Evolutionary conservation across 1,140 invertebrate genomes (phyloP), one percentile per base, ranked within the genome.

Genomic region (Microplitis mediator): DNA sequence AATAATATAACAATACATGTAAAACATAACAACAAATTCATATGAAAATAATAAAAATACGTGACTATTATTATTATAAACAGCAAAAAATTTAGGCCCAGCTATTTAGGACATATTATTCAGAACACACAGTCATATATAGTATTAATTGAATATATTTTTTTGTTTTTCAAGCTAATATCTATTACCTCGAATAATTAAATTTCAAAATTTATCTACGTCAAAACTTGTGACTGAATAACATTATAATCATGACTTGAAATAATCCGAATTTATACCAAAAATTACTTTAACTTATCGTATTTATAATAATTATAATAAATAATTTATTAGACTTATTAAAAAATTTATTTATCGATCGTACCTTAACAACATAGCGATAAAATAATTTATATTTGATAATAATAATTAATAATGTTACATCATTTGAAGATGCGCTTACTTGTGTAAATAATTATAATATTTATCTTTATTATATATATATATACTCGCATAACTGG

Each of bases 401-500:
- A 14, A 71, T 52, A 45, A 68, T 61, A 34, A 63, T 67, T 67
- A 45, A 45, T 23, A 45, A 5, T 45, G 39, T 45, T 45, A 62
- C 56, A 62, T 52, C 51, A 54, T 23, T 67, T 8, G 52, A 64
- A 69, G 70, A 67, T 64, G 72, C 70, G 72, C 63, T 51, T 69
- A 70, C 69, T 45, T 45, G 39, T 45, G 39, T 45, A 45, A 71
- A 74, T 58, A 77, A 73, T 68, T 54, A 62, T 39, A 6, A 54
- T 78, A 58, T 31, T 71, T 34, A 62, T 62, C 23, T 50, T 61
- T 62, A 69, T 36, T 73, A 71, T 69, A 62, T 63, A 74, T 71
- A 73, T 73, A 68, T 79, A 76, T 66, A 79, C 75, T 78, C 72
- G 78, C 75, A 75, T 80, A 81, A 76, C 79, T 81, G 78, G 74